phyloP scores from a whole-genome alignment of 2,888 invertebrate genomes.

The Zonitis immaculata region DNA sequence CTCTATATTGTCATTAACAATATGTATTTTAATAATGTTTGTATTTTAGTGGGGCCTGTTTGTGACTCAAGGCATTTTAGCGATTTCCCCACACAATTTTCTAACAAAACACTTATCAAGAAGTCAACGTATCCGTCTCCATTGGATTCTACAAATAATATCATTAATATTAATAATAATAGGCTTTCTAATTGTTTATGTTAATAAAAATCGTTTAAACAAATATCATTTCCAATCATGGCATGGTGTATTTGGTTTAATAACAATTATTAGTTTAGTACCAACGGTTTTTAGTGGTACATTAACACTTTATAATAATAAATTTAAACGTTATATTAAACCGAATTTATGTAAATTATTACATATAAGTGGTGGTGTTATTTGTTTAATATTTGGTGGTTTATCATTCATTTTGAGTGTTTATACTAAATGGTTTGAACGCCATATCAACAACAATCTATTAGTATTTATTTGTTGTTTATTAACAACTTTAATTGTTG shows the following conservation, averaged over 20 bases:
- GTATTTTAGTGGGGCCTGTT: slow-evolving; percentile 43
- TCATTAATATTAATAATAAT: slow-evolving; percentile 30
- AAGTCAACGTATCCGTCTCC: slow-evolving; percentile 32
- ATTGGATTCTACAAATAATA: slow-evolving; percentile 37
- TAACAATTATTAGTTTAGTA: slow-evolving; percentile 32
- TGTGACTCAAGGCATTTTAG: slow-evolving; percentile 42
- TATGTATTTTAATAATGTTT: no score
- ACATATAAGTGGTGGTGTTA: slow-evolving; percentile 30
- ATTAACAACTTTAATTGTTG: slow-evolving; percentile 16
- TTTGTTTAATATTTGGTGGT: slow-evolving; percentile 32
- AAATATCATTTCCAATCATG: slow-evolving; percentile 41
- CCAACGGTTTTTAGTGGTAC: slow-evolving; percentile 38
- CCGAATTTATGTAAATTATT: slow-evolving; percentile 32
- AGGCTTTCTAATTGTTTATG: slow-evolving; percentile 37
- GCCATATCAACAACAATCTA: slow-evolving; percentile 20
- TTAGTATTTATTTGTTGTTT: slow-evolving; percentile 23
- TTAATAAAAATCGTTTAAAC: slow-evolving; percentile 36
- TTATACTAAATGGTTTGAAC: slow-evolving; percentile 34
- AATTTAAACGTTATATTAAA: slow-evolving; percentile 27
- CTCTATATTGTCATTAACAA: no score
- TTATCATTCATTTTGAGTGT: slow-evolving; percentile 31
- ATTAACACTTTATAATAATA: slow-evolving; percentile 35
- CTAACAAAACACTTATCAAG: slow-evolving; percentile 25
- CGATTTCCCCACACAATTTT: slow-evolving; percentile 39
- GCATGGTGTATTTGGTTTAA: slow-evolving; percentile 42